A percentile compares a stretch with the other conserved stretches of the same genome.
Evolutionary conservation across 2,797 vertebrate species (phyloP).

Genomic region (Clarias laeviceps): DNA sequence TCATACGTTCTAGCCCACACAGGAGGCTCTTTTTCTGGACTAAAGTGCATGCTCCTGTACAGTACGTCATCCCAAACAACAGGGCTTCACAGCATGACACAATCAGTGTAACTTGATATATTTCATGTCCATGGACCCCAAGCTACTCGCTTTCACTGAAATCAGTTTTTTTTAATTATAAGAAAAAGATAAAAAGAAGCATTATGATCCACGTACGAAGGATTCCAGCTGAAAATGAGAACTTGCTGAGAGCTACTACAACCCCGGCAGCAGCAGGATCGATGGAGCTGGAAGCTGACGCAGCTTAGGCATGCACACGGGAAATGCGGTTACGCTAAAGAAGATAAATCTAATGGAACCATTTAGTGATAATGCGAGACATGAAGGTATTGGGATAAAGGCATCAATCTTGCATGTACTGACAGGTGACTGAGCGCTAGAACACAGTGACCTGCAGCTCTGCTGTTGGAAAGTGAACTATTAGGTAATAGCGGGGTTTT

Average conservation of each 20-base stretch:
- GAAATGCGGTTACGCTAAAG: slow-evolving; percentile 37
- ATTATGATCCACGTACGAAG: too few species aligned
- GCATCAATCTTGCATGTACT: slow-evolving; percentile 46
- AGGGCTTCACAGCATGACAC: slow-evolving; percentile 13
- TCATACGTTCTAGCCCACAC: slow-evolving; percentile 1
- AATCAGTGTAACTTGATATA: slow-evolving; percentile 14
- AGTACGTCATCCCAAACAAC: slow-evolving; percentile 23
- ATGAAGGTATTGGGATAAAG: slow-evolving; percentile 25
- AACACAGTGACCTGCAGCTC: slow-evolving; percentile 36
- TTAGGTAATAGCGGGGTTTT: slow-evolving; percentile 42
- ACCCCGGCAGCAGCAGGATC: slow-evolving; percentile 32
- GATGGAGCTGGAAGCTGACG: slow-evolving; percentile 46
- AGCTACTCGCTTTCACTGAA: slow-evolving; percentile 31
- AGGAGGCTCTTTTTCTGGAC: not conserved
- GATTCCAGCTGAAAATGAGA: not conserved
- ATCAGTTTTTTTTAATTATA: slow-evolving; percentile 7
- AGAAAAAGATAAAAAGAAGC: not conserved
- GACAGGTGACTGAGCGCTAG: slow-evolving; percentile 29
- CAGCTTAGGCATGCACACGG: slow-evolving; percentile 55
- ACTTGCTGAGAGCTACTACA: slow-evolving; percentile 45
- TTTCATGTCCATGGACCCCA: slow-evolving; percentile 10
- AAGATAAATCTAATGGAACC: slow-evolving; percentile 47
- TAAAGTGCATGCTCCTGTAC: slow-evolving; percentile 8
- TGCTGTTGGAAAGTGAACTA: slow-evolving; percentile 19
- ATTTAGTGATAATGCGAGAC: slow-evolving; percentile 44